phyloP scores from a whole-genome alignment of 2,113 vertebrate species.

The Silurus asotus region DNA sequence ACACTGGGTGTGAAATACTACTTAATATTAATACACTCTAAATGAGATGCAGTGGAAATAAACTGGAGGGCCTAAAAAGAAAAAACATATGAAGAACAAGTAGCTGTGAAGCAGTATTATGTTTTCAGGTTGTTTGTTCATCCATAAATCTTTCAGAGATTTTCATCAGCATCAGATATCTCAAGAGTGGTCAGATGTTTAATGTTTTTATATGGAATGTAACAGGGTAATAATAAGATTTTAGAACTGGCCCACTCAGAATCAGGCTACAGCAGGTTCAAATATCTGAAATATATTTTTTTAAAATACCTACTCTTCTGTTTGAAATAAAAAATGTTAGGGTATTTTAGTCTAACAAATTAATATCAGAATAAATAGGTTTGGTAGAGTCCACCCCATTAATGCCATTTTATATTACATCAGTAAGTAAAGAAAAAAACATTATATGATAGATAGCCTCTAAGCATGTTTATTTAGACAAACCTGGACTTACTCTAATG shows the following conservation, averaged over 20 bases:
- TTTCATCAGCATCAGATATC: background rate
- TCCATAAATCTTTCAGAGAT: background rate
- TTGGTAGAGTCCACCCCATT: constrained; percentile 22
- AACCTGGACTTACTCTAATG: background rate
- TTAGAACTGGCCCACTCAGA: background rate
- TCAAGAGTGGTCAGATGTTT: background rate
- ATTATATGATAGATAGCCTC: background rate
- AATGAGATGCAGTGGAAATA: background rate
- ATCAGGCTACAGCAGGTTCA: background rate
- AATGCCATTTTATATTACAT: constrained; percentile 32
- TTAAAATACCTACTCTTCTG: background rate
- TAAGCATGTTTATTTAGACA: background rate
- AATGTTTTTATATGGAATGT: background rate
- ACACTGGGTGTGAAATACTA: background rate
- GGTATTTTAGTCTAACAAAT: background rate
- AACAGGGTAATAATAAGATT: background rate
- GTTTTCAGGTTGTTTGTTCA: background rate
- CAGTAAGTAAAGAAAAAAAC: constrained; percentile 7
- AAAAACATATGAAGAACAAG: background rate
- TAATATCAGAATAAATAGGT: background rate
- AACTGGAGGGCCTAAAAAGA: background rate
- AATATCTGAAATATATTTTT: background rate
- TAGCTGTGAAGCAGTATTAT: background rate
- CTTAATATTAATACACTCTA: background rate
- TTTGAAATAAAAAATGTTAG: background rate